These are phyloP conservation scores for Dione vanillae DNA, from an alignment of 2,888 invertebrate genomes.

Conservation along the genomic window DNA sequence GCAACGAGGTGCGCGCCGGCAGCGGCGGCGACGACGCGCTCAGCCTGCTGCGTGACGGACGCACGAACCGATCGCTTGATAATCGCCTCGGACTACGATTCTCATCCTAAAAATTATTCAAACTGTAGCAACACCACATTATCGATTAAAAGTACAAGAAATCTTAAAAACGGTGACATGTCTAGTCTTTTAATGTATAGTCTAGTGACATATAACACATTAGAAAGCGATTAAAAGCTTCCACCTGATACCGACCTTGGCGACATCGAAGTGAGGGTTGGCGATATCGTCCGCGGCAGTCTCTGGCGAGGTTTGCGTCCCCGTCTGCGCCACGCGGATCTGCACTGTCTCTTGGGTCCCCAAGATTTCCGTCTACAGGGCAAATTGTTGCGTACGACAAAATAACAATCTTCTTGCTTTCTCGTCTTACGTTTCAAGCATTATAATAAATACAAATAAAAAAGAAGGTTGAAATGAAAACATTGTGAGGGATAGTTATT, in stretches of 20 bases:
- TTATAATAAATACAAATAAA: conserved; percentile 5
- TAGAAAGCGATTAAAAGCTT: conserved; percentile 16
- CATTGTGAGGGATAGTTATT: conserved; percentile 7
- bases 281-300: conserved; percentile 45
- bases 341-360: conserved; percentile 52
- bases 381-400: conserved; percentile 24
- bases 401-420: conserved; percentile 9
- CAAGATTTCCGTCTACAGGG: conserved; percentile 61
- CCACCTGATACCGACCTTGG: conserved; percentile 33
- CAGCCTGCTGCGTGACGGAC: conserved; percentile 70
- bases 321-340: conserved; percentile 82
- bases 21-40: conserved; percentile 71
- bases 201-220: neutral
- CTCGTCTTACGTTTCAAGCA: conserved; percentile 16
- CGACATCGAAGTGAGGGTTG: conserved; percentile 34
- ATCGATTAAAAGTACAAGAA: neutral
- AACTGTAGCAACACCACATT: neutral
- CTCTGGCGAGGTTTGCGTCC: conserved; percentile 89
- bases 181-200: neutral
- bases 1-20: conserved; percentile 80
- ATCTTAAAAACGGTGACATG: neutral
- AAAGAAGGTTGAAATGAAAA: conserved; percentile 13
- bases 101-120: conserved; percentile 49
- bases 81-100: conserved; percentile 41
- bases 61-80: conserved; percentile 53